A percentile compares a stretch with the other conserved stretches of the same genome.
Conservation (phyloP, 2,888 invertebrate species). For the Nasonia oneida region DNA sequence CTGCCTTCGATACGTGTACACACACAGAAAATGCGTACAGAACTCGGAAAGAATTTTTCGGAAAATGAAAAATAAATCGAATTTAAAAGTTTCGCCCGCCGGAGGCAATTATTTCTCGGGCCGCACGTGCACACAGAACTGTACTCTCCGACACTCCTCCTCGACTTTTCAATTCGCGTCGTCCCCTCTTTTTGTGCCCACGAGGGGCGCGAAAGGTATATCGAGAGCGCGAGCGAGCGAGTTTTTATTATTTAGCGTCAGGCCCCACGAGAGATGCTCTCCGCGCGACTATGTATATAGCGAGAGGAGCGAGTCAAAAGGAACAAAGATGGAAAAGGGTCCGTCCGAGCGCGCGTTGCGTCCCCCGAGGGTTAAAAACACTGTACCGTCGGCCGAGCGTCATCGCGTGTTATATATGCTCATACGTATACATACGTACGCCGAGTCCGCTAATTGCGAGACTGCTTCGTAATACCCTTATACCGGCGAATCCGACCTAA, state of each 20-base stretch:
- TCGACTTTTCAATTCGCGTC: conserved; percentile 58
- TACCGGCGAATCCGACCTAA: conserved; percentile 71
- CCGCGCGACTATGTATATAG: not conserved
- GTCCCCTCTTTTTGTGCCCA: conserved; percentile 27
- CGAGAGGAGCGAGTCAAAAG: conserved; percentile 19
- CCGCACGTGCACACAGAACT: not conserved
- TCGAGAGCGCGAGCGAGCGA: conserved; percentile 63
- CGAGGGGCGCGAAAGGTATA: conserved; percentile 54
- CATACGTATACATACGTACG: not conserved
- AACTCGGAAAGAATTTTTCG: not conserved
- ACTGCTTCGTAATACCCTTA: conserved; percentile 75
- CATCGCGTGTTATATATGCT: conserved; percentile 68
- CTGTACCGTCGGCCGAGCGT: conserved; percentile 70
- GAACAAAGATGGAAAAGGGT: conserved; percentile 56
- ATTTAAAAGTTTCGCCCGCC: conserved; percentile 52
- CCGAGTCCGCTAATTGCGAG: conserved; percentile 75
- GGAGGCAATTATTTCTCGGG: conserved; percentile 48
- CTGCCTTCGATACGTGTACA: not conserved
- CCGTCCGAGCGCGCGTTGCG: conserved; percentile 38
- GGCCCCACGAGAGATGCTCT: conserved; percentile 56
- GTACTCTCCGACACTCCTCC: not conserved
- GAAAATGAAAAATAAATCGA: conserved; percentile 60
- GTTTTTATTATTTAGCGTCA: conserved; percentile 71
- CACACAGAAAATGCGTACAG: not conserved
- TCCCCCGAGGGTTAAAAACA: conserved; percentile 67